Percentiles rank a stretch among this genome's conserved stretches.
These are phyloP conservation scores for Cataglyphis hispanica DNA, from an alignment of 1,140 invertebrate species.

Conservation along the genomic window DNA sequence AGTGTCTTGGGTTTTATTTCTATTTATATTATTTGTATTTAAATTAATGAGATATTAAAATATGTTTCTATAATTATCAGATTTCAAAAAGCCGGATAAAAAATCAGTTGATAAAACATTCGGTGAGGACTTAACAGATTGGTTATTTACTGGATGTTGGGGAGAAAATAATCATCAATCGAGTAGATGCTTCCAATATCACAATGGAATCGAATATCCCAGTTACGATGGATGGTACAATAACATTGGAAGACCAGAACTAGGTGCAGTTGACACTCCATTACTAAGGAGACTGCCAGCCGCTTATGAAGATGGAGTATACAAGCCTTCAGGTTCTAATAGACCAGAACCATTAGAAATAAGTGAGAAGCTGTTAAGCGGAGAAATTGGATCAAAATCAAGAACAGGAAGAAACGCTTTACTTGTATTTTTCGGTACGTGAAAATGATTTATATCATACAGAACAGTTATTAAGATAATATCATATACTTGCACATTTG, in stretches of 20 bases:
- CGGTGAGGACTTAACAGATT: slow-evolving; percentile 27
- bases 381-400: slow-evolving; percentile 85
- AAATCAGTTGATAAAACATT: not conserved
- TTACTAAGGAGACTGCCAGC: slow-evolving; percentile 88
- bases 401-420: slow-evolving; percentile 89
- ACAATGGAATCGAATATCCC: slow-evolving; percentile 82
- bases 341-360: slow-evolving; percentile 88
- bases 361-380: slow-evolving; percentile 87
- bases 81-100: slow-evolving; percentile 13
- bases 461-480: not conserved
- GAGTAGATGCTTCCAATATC: slow-evolving; percentile 9
- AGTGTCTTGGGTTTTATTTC: not conserved
- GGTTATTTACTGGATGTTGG: slow-evolving; percentile 57
- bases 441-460: not conserved
- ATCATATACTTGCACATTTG: not conserved
- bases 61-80: not conserved
- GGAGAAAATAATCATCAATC: not conserved
- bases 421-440: slow-evolving; percentile 90
- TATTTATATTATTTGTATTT: not conserved
- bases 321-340: slow-evolving; percentile 84
- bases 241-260: slow-evolving; percentile 88
- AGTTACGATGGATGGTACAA: slow-evolving; percentile 90
- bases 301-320: slow-evolving; percentile 89
- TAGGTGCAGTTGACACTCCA: slow-evolving; percentile 88
- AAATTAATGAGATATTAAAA: not conserved